phyloP scores from a whole-genome alignment of 2,797 vertebrate species.

The Microctenopoma lineatum region DNA sequence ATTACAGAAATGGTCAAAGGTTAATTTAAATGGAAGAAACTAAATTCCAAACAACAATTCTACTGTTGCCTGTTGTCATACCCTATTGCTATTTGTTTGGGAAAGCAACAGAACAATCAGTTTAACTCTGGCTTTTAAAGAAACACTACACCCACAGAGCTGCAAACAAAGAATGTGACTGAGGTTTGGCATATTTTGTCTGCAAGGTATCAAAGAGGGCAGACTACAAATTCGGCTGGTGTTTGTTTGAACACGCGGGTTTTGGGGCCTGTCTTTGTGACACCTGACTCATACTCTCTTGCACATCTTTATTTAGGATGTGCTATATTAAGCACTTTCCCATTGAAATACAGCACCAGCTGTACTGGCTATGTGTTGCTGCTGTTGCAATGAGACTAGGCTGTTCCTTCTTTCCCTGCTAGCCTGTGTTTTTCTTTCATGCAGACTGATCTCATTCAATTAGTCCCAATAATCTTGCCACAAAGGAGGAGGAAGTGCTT shows the following conservation, averaged over 20 bases:
- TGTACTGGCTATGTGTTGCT: constrained; percentile 82
- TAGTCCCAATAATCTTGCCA: constrained; percentile 62
- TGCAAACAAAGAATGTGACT: constrained; percentile 65
- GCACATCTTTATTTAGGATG: constrained; percentile 85
- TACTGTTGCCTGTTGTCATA: background rate
- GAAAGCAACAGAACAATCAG: constrained; percentile 47
- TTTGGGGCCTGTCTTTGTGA: constrained; percentile 84
- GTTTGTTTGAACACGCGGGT: constrained; percentile 78
- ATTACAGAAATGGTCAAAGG: background rate
- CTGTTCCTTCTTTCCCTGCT: constrained; percentile 50
- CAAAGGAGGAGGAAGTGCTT: constrained; percentile 13
- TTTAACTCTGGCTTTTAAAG: constrained; percentile 65
- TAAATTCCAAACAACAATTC: background rate
- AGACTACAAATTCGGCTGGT: constrained; percentile 59
- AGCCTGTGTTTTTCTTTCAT: constrained; percentile 69
- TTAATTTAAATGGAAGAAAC: constrained; percentile 5
- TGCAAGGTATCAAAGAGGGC: constrained; percentile 61
- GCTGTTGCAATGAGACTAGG: constrained; percentile 70
- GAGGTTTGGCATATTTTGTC: constrained; percentile 72
- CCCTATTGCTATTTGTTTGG: constrained; percentile 18
- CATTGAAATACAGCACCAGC: constrained; percentile 91
- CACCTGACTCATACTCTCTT: constrained; percentile 85
- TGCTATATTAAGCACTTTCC: constrained; percentile 88
- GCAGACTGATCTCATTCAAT: constrained; percentile 74
- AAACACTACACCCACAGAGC: constrained; percentile 43